Evolutionary conservation across 2,797 vertebrate species (phyloP), one percentile per base, ranked within the genome.

Genomic region (Nyctalus aviator): DNA sequence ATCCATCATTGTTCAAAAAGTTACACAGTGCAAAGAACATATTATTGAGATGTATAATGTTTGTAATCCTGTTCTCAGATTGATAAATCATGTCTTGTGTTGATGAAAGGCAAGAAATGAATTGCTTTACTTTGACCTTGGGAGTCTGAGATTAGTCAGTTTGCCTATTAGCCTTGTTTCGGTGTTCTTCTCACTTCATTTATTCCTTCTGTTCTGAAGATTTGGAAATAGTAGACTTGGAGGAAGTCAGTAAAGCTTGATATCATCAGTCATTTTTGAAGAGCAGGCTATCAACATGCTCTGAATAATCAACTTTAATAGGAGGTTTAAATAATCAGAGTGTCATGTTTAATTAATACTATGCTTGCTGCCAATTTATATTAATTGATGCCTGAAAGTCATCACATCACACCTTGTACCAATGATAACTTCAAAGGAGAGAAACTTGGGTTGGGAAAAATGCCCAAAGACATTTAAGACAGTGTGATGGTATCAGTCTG

Each of bases 31-130:
- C 91, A 35, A 96, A 97, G 97, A 98, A 98, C 97, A 62, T 97
- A 98, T 98, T 98, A 98, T 98, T 98, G 98, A 98, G 98, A 98
- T 98, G 94, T 98, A 98, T 98, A 97, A 98, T 98, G 97, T 98
- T 98, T 98, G 96, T 97, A 97, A 98, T 97, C 91, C 86, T 95
- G 95, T 62, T 94, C 96, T 96, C 81, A 76, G 94, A 98, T 97
- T 98, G 98, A 98, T 98, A 98, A 98, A 98, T 98, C 97, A 98
- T 97, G 96, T 98, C 98, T 98, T 93, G 79, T 96, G 91, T 96
- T 97, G 95, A 97, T 98, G 97, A 98, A 97, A 98, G 96, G 90
- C 96, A 85, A 97, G 95, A 97, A 98, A 98, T 97, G 91, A 98
- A 98, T 98, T 97, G 95, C 97, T 98, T 97, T 97, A 55, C 96